Evolutionary conservation across 2,888 invertebrate species (phyloP).

Genomic region (Tineola bisselliella): DNA sequence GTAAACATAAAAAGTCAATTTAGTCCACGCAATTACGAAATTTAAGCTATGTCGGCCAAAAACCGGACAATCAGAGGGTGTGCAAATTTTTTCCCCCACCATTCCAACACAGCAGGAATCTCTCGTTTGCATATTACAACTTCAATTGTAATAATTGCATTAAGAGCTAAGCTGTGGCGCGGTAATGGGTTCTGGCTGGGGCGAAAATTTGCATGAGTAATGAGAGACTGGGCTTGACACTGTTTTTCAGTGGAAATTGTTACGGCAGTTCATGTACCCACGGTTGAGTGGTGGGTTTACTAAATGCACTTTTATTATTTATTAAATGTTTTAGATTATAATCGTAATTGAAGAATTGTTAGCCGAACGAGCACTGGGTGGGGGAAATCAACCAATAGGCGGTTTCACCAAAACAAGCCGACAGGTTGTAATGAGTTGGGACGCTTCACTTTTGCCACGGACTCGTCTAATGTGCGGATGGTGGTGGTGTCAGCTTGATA

Average conservation of each 20-base stretch:
- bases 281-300: too few relatives aligned
- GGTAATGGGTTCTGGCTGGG: slow-evolving; percentile 18
- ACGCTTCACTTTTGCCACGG: too few relatives aligned
- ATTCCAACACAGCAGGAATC: background rate
- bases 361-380: too few relatives aligned
- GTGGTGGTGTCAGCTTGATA: too few relatives aligned
- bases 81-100: slow-evolving; percentile 3
- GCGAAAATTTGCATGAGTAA: slow-evolving; percentile 44
- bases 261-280: slow-evolving; percentile 1
- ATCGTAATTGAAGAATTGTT: too few relatives aligned
- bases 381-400: too few relatives aligned
- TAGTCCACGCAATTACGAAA: background rate
- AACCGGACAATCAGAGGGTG: slow-evolving; percentile 1
- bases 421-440: too few relatives aligned
- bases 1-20: background rate
- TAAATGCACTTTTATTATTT: too few relatives aligned
- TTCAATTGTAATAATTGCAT: slow-evolving; percentile 39
- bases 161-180: slow-evolving; percentile 20
- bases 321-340: background rate
- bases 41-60: background rate
- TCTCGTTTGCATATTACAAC: slow-evolving; percentile 36
- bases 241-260: slow-evolving; percentile 29
- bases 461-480: too few relatives aligned
- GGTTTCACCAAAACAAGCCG: too few relatives aligned
- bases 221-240: slow-evolving; percentile 30